Evolutionary conservation across 2,888 invertebrate species (phyloP), one percentile per base, ranked within the genome.

Genomic region (Diloba caeruleocephala): DNA sequence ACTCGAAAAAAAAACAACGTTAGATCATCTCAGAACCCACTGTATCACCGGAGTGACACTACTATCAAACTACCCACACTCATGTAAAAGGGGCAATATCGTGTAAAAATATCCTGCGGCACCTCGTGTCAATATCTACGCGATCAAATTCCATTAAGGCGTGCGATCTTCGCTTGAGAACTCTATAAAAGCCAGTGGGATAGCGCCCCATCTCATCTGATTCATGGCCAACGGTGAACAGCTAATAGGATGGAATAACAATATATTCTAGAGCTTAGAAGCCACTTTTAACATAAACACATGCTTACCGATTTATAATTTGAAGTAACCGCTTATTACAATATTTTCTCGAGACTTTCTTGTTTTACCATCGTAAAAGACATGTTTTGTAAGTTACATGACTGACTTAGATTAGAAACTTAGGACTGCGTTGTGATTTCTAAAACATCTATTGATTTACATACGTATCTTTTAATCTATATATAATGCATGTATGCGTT

Each of bases 71-170:
- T 43, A 48, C 50, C 42, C 36, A 58, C 46, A 54, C 48, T 61
- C 54, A 41, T 41, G 53, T 59, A 52, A 52, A 61, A 53, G 59
- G 45, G 64, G 59, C 70, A 69, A 71, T 76, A 70, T 58, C 69
- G 72, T 78, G 75, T 74, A 73, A 75, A 78, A 82, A 78, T 74
- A 80, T 67, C 68, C 63, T 65, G 59, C 57, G 53, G 56, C 55
- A 54, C 61, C 50, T 57, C 66, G 69, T 74, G 73, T 79, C 76
- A 76, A 80, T 81, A 82, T 79, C 73, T 74, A 74, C 66, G 69
- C 82, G 71, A 79, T 82, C 76, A 79, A 81, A 84, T 82, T 81
- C 81, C 77, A 79, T 78, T 78, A 80, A 56, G 64, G 61, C 68
- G 52, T 52, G 58, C 63, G 69, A 68, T 71, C 65, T 63, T 62